These are phyloP conservation scores for Tetranychus piercei DNA, from an alignment of 2,888 invertebrate genomes.

Conservation along the genomic window DNA sequence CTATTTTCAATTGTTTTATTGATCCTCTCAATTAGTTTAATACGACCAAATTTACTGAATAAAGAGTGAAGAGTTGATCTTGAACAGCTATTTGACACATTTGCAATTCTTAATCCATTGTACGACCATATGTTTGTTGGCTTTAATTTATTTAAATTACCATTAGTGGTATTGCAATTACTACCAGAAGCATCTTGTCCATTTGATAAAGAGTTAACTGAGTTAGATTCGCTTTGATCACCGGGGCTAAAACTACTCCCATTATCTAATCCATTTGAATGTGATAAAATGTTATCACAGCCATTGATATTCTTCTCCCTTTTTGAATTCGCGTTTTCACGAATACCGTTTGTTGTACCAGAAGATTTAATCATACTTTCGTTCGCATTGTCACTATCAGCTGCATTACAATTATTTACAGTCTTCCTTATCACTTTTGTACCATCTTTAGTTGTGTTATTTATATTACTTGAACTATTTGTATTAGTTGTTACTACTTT, in stretches of 20 bases:
- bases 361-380: too few relatives aligned
- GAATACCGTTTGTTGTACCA: not conserved
- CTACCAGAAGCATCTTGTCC: not conserved
- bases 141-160: not conserved
- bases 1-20: slow-evolving; percentile 1
- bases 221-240: not conserved
- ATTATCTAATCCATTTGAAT: not conserved
- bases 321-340: not conserved
- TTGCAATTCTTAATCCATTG: slow-evolving; percentile 20
- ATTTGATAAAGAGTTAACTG: not conserved
- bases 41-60: slow-evolving; percentile 18
- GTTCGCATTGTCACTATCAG: too few relatives aligned
- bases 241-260: not conserved
- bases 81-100: slow-evolving; percentile 5
- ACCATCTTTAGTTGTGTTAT: not conserved
- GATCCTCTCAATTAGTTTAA: slow-evolving; percentile 16
- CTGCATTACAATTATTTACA: not conserved
- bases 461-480: not conserved
- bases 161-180: not conserved
- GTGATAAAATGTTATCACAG: not conserved
- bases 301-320: not conserved
- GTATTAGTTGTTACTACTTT: not conserved
- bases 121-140: slow-evolving; percentile 23
- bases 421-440: not conserved
- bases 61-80: slow-evolving; percentile 13